phyloP scores from a whole-genome alignment of 2,113 vertebrate species.

The Hassar affinis region DNA sequence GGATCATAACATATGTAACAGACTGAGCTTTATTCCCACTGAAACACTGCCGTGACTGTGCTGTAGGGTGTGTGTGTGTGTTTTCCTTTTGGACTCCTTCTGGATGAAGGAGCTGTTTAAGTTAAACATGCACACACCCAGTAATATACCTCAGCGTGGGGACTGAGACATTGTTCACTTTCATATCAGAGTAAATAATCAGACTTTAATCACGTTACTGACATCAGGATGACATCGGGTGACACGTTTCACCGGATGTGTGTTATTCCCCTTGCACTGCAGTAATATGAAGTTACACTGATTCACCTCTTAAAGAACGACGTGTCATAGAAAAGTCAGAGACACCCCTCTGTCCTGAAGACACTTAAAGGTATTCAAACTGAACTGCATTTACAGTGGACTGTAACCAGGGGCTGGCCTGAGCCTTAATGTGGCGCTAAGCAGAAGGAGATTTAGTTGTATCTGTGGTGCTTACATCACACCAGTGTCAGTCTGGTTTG shows the following conservation, averaged over 20 bases:
- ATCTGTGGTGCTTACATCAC: no score
- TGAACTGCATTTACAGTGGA: no score
- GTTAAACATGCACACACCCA: background rate
- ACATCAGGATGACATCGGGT: background rate
- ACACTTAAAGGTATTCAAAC: no score
- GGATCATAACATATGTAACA: constrained; percentile 16
- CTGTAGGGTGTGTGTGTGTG: constrained; percentile 25
- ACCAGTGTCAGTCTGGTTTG: no score
- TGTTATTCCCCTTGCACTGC: background rate
- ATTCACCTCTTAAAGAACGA: no score
- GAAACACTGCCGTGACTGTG: constrained; percentile 22
- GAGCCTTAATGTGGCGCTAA: no score
- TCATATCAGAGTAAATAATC: background rate
- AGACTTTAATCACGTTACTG: background rate
- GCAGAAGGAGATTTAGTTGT: no score
- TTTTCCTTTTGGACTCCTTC: background rate
- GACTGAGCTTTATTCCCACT: constrained; percentile 10
- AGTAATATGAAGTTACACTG: no score
- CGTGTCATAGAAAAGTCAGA: no score
- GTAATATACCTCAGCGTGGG: background rate
- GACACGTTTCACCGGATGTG: background rate
- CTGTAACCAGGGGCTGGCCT: no score
- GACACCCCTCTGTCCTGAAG: no score
- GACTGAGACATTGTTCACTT: background rate
- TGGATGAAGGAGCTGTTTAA: constrained; percentile 12